A percentile compares a stretch with the other conserved stretches of the same genome.
Evolutionary conservation across 2,888 invertebrate genomes (phyloP).

Genomic region (Fissipunctia ypsillon): DNA sequence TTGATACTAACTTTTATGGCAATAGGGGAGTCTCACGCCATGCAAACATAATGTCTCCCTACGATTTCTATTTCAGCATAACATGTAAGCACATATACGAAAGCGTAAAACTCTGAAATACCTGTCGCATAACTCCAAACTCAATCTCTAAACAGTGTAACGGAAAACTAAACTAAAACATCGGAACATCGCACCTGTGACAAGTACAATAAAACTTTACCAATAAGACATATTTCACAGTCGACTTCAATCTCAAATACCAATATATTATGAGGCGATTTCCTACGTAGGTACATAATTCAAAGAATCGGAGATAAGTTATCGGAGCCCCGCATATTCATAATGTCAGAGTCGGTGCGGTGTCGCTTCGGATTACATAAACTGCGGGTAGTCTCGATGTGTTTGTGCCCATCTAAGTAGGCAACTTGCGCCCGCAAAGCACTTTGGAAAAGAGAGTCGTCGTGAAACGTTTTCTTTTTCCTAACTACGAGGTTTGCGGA

Average conservation of each 20-base stretch:
- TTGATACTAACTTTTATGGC: slow-evolving; percentile 47
- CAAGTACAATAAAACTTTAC: slow-evolving; percentile 89
- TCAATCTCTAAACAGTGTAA: slow-evolving; percentile 69
- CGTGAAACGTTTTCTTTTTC: slow-evolving; percentile 66
- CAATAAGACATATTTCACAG: slow-evolving; percentile 89
- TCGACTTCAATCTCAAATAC: slow-evolving; percentile 88
- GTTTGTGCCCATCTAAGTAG: slow-evolving; percentile 70
- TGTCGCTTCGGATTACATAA: slow-evolving; percentile 73
- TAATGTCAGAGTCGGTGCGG: slow-evolving; percentile 76
- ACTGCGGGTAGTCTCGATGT: slow-evolving; percentile 71
- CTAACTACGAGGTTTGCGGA: slow-evolving; percentile 64
- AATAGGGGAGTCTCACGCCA: slow-evolving; percentile 42
- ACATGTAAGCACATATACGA: slow-evolving; percentile 33
- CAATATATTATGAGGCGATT: slow-evolving; percentile 88
- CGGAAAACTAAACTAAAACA: slow-evolving; percentile 79
- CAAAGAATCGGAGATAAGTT: slow-evolving; percentile 85
- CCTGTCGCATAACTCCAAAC: slow-evolving; percentile 61
- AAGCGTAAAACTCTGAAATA: slow-evolving; percentile 47
- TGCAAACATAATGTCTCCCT: slow-evolving; percentile 43
- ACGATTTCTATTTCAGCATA: slow-evolving; percentile 32
- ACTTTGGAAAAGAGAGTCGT: slow-evolving; percentile 70
- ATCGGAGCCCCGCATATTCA: slow-evolving; percentile 83
- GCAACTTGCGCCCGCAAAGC: slow-evolving; percentile 75
- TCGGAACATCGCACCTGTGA: slow-evolving; percentile 84
- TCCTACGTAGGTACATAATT: slow-evolving; percentile 83